A percentile compares a stretch with the other conserved stretches of the same genome.
Evolutionary conservation across 1,140 invertebrate species (phyloP).

Genomic region (Caenorhabditis latens): DNA sequence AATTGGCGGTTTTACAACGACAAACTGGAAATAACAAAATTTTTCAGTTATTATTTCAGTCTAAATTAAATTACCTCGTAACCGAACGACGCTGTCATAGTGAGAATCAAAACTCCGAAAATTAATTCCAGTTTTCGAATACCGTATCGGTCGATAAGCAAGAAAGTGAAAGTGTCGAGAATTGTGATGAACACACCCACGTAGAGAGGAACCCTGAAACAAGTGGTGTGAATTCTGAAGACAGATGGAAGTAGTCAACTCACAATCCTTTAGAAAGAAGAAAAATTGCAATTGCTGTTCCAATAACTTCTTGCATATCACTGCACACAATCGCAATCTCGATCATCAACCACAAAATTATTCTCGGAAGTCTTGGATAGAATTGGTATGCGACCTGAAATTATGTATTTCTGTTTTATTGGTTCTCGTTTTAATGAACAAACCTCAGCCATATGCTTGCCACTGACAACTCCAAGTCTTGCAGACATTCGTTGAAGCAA

Average conservation of each 20-base stretch:
- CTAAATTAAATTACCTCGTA: conserved; percentile 83
- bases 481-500: conserved; percentile 89
- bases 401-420: not conserved
- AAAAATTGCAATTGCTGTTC: conserved; percentile 86
- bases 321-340: conserved; percentile 95
- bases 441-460: conserved; percentile 72
- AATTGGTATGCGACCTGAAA: conserved; percentile 81
- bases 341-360: conserved; percentile 91
- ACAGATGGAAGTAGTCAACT: conserved; percentile 69
- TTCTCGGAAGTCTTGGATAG: conserved; percentile 85
- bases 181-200: conserved; percentile 90
- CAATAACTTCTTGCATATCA: conserved; percentile 86
- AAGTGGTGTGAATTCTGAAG: conserved; percentile 65
- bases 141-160: conserved; percentile 91
- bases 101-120: conserved; percentile 86
- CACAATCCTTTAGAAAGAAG: conserved; percentile 88
- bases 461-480: conserved; percentile 85
- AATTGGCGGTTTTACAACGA: conserved; percentile 81
- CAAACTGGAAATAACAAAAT: conserved; percentile 60
- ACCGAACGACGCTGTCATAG: conserved; percentile 91
- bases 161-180: conserved; percentile 90
- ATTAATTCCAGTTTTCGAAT: conserved; percentile 89
- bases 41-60: not conserved
- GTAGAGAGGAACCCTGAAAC: conserved; percentile 86
- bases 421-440: not conserved